Evolutionary conservation across 2,797 vertebrate species (phyloP).

Genomic region (Setipinna tenuifilis): DNA sequence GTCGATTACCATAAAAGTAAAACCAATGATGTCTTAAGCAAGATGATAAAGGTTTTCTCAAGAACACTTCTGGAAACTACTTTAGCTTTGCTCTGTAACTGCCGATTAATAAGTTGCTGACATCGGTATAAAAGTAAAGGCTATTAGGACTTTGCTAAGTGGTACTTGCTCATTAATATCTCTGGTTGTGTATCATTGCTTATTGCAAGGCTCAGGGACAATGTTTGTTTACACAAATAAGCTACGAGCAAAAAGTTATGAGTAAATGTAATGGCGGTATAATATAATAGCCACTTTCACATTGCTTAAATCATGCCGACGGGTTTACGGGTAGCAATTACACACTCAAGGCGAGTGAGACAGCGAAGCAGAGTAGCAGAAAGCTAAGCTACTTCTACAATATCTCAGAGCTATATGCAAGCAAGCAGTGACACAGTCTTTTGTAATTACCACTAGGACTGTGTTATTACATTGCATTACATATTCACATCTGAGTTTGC

Average conservation of each 20-base stretch:
- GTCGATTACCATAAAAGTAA: background rate
- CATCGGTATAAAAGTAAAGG: background rate
- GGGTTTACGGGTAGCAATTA: constrained; percentile 2
- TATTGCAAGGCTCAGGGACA: constrained; percentile 11
- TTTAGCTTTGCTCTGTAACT: background rate
- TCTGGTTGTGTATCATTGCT: background rate
- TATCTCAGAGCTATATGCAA: background rate
- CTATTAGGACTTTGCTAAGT: background rate
- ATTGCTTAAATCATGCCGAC: background rate
- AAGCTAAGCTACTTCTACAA: background rate
- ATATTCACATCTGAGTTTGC: background rate
- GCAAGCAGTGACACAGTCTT: background rate
- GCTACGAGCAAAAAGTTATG: background rate
- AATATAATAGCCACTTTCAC: background rate
- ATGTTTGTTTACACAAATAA: background rate
- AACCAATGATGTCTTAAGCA: background rate
- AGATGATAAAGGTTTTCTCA: background rate
- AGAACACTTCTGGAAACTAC: background rate
- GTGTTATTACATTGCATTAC: background rate
- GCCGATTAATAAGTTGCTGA: background rate
- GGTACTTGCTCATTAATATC: background rate
- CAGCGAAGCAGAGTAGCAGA: background rate
- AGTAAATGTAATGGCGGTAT: background rate
- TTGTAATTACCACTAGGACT: background rate
- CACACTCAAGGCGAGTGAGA: background rate